Evolutionary conservation across 1,140 invertebrate genomes (phyloP).

Genomic region (Galendromus occidentalis): DNA sequence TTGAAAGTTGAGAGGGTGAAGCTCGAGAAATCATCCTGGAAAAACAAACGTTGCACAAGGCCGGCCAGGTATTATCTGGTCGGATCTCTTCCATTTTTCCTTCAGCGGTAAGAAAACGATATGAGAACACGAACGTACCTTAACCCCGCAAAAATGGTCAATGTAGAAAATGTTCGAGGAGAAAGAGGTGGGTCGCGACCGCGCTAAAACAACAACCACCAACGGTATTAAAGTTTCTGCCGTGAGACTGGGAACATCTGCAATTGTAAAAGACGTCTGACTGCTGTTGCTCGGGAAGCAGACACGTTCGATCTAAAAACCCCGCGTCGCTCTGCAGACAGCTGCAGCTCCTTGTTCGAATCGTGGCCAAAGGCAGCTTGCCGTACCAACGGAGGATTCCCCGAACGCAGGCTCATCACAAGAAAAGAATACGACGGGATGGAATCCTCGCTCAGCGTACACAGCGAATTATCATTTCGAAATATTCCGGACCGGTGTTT

Average conservation of each 20-base stretch:
- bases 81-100: neutral
- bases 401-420: too few species aligned
- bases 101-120: neutral
- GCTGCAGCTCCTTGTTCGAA: too few species aligned
- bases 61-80: neutral
- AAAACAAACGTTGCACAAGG: neutral
- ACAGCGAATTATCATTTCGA: too few species aligned
- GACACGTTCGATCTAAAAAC: too few species aligned
- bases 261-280: too few species aligned
- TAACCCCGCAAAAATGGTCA: conserved; percentile 5
- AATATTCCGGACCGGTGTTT: too few species aligned
- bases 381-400: too few species aligned
- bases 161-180: conserved; percentile 6
- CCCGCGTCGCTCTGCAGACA: too few species aligned
- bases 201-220: neutral
- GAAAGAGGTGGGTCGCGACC: neutral
- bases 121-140: neutral
- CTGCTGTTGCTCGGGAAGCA: too few species aligned
- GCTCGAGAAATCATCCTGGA: conserved; percentile 3
- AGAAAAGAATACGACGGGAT: too few species aligned
- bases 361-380: too few species aligned
- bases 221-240: neutral
- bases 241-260: neutral
- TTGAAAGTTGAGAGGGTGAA: conserved; percentile 1
- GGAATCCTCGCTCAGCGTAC: too few species aligned